Conservation (phyloP, 2,113 vertebrate species). For the Silurus asotus region DNA sequence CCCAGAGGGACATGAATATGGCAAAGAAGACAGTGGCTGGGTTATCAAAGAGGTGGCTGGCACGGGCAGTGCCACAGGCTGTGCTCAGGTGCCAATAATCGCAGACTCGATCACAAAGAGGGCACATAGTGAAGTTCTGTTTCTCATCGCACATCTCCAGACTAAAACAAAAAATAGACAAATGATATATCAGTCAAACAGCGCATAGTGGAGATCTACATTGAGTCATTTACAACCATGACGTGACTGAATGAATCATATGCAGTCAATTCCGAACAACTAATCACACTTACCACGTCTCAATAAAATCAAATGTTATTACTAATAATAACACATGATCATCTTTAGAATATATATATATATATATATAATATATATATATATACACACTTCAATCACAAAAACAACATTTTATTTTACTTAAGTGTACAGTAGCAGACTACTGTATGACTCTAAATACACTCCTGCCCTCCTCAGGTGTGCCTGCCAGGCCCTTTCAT, state of each 20-base stretch:
- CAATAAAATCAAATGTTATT: background rate
- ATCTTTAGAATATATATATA: background rate
- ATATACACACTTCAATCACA: background rate
- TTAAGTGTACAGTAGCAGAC: constrained; percentile 4
- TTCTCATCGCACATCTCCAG: constrained; percentile 91
- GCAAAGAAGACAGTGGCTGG: constrained; percentile 95
- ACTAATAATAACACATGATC: background rate
- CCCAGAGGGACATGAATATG: constrained; percentile 98
- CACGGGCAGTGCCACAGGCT: constrained; percentile 86
- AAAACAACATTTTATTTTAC: background rate
- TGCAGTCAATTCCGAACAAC: background rate
- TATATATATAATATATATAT: too few species aligned
- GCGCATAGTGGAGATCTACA: background rate
- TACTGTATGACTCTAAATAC: background rate
- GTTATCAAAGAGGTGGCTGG: constrained; percentile 97
- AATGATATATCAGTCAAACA: constrained; percentile 14
- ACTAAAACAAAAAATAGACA: constrained; percentile 64
- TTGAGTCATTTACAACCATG: background rate
- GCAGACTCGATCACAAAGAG: constrained; percentile 91
- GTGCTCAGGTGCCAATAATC: constrained; percentile 95
- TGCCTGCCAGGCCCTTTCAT: constrained; percentile 3
- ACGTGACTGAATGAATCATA: background rate
- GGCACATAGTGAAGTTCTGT: constrained; percentile 96
- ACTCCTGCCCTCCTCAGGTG: background rate
- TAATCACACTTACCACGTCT: background rate